Evolutionary conservation across 1,140 invertebrate genomes (phyloP).

Genomic region (Tetragnatha versicolor): DNA sequence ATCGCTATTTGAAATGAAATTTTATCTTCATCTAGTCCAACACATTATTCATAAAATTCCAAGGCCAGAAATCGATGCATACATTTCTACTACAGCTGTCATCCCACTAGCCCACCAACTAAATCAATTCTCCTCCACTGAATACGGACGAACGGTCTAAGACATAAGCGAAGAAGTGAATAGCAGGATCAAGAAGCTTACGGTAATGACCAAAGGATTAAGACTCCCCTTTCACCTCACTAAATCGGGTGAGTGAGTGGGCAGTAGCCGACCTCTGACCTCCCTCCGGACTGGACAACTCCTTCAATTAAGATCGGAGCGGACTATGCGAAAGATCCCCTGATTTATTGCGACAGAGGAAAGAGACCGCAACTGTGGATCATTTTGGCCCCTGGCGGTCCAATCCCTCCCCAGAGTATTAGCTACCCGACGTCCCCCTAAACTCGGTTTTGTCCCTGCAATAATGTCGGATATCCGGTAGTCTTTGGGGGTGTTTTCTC

Average conservation of each 20-base stretch:
- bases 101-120: no score
- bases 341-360: slow-evolving; percentile 50
- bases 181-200: slow-evolving; percentile 32
- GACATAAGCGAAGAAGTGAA: slow-evolving; percentile 14
- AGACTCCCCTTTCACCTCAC: slow-evolving; percentile 35
- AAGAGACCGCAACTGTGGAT: slow-evolving; percentile 47
- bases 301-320: slow-evolving; percentile 20
- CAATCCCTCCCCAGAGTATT: slow-evolving; percentile 19
- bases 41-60: no score
- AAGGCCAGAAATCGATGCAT: no score
- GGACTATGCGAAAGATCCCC: slow-evolving; percentile 40
- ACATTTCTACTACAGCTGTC: no score
- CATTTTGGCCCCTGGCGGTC: slow-evolving; percentile 36
- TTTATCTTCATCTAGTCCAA: no score
- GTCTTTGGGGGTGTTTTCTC: slow-evolving; percentile 24
- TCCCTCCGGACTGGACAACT: slow-evolving; percentile 14
- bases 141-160: neutral
- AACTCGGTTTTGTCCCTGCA: slow-evolving; percentile 30
- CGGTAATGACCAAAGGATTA: slow-evolving; percentile 39
- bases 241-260: slow-evolving; percentile 28
- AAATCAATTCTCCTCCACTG: no score
- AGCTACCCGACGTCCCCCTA: slow-evolving; percentile 17
- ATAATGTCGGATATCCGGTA: neutral
- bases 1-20: no score
- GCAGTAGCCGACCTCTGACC: slow-evolving; percentile 2